These are phyloP conservation scores for Hirundichthys speculiger DNA, from an alignment of 2,113 vertebrate species.

Conservation along the genomic window DNA sequence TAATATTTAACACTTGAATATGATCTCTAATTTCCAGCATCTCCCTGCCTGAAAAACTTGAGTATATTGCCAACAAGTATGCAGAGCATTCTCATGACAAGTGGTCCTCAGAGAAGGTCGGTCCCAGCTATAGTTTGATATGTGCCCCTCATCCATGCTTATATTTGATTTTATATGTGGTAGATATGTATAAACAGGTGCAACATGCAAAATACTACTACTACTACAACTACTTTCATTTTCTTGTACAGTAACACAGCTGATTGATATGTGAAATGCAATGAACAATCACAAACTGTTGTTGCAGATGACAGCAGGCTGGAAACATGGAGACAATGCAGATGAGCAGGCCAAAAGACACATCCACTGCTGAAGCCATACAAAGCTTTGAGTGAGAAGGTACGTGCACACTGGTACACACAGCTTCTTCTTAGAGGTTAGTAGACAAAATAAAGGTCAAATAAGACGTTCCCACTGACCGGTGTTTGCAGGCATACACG, in stretches of 20 bases:
- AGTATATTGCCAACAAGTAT: constrained; percentile 93
- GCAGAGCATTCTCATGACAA: constrained; percentile 96
- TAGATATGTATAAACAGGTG: too few relatives aligned
- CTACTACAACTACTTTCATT: too few relatives aligned
- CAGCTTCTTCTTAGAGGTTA: background rate
- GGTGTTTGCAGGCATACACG: too few relatives aligned
- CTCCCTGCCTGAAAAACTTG: constrained; percentile 94
- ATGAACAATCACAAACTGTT: constrained; percentile 7
- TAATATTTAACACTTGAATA: background rate
- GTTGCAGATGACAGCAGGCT: constrained; percentile 88
- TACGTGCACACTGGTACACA: constrained; percentile 53
- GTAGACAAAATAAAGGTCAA: too few relatives aligned
- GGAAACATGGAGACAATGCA: constrained; percentile 89
- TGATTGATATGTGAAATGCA: background rate
- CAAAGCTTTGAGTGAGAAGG: constrained; percentile 94
- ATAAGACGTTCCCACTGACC: too few relatives aligned
- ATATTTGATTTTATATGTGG: background rate
- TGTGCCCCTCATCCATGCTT: background rate
- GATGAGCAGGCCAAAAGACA: constrained; percentile 91
- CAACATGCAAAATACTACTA: too few relatives aligned
- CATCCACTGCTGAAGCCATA: constrained; percentile 93
- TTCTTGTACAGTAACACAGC: background rate
- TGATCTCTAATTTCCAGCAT: constrained; percentile 82
- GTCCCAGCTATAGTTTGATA: constrained; percentile 17
- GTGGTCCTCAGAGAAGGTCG: constrained; percentile 97